Evolutionary conservation across 2,797 vertebrate genomes (phyloP).

Genomic region (Neoniphon sammara): DNA sequence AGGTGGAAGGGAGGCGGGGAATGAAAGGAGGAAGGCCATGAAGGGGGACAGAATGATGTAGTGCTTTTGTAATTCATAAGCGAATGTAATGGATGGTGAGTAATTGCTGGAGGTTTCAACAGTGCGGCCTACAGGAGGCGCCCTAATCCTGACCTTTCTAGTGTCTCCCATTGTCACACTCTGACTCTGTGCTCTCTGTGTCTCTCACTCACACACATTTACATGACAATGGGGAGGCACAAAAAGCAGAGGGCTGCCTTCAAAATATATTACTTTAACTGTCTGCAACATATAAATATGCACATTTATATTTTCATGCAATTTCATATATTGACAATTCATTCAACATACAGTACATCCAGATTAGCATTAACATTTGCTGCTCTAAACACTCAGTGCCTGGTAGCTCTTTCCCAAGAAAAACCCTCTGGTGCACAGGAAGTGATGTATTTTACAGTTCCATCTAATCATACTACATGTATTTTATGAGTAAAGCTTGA

Average conservation of each 20-base stretch:
- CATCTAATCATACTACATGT: no score
- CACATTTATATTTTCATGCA: no score
- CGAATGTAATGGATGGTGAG: constrained; percentile 34
- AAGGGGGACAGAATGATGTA: constrained; percentile 26
- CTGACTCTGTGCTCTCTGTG: background rate
- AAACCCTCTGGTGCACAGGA: no score
- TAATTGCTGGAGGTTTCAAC: constrained; percentile 11
- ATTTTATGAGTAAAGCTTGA: no score
- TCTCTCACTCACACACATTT: background rate
- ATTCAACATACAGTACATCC: no score
- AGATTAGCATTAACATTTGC: no score
- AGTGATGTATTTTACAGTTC: no score
- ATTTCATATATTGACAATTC: no score
- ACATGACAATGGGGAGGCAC: background rate
- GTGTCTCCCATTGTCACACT: background rate
- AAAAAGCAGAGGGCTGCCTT: background rate
- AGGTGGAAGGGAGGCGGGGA: background rate
- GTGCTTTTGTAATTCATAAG: constrained; percentile 13
- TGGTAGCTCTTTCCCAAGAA: no score
- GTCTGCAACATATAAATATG: no score
- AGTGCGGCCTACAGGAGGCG: constrained; percentile 9
- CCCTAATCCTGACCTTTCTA: constrained; percentile 16
- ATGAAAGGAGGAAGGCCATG: constrained; percentile 25
- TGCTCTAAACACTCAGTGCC: no score
- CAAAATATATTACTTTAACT: no score